These are phyloP conservation scores for Loripinus fragilis DNA, from an alignment of 2,888 invertebrate genomes.

Conservation along the genomic window DNA sequence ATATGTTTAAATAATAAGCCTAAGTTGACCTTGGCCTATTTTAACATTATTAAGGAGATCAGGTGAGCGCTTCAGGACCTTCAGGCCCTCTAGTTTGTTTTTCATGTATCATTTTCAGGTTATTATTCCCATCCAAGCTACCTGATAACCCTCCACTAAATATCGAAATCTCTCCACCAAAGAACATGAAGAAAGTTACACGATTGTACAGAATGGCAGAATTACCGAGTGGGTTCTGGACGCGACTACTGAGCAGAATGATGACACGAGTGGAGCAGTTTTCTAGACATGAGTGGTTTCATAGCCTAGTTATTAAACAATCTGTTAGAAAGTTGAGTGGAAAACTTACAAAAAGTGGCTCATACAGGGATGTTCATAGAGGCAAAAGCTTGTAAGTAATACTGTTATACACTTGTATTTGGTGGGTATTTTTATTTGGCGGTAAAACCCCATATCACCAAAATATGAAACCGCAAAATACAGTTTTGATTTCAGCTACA, in stretches of 20 bases:
- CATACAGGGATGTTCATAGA: conserved; percentile 3
- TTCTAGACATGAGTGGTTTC: conserved; percentile 54
- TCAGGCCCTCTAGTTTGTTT: too few relatives aligned
- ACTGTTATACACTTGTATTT: too few relatives aligned
- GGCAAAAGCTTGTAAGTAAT: conserved; percentile 16
- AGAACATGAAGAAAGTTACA: conserved; percentile 50
- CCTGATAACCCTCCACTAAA: conserved; percentile 57
- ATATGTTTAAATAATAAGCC: too few relatives aligned
- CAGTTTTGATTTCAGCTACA: too few relatives aligned
- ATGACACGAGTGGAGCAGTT: conserved; percentile 67
- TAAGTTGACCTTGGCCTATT: too few relatives aligned
- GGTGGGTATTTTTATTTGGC: too few relatives aligned
- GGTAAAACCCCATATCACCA: too few relatives aligned
- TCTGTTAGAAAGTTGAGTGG: conserved; percentile 23
- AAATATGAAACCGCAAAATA: too few relatives aligned
- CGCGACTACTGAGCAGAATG: conserved; percentile 74
- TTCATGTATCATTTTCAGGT: conserved; percentile 56
- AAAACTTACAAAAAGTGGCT: not conserved
- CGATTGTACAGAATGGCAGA: conserved; percentile 76
- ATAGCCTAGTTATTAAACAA: conserved; percentile 33
- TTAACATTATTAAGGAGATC: too few relatives aligned
- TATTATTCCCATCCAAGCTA: conserved; percentile 77
- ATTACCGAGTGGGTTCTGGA: conserved; percentile 79
- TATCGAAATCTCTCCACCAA: conserved; percentile 27
- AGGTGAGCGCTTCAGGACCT: too few relatives aligned